Evolutionary conservation across 30 jellyfish, hydroid and myxozoan genomes (phyloP), one percentile per base, ranked within the genome.

Genomic region (Hydra vulgaris): DNA sequence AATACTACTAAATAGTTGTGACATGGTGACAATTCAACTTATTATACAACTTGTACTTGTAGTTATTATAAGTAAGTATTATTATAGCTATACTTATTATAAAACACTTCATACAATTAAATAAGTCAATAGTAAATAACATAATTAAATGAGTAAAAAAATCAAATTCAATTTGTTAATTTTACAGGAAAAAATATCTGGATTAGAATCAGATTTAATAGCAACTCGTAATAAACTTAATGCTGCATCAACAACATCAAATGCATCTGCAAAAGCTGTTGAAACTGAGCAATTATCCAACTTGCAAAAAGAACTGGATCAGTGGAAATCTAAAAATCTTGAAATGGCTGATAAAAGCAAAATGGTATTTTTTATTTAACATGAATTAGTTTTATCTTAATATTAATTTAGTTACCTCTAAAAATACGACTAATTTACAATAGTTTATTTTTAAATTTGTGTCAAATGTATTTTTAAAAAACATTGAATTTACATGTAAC

Each of bases 181-280:
- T 21, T 73, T 26, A 73, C 68, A 80, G 87, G 71, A 66, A 79
- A 80, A 80, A 74, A 22, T 80, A 12, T 40, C 74, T 61, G 68
- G 83, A 1, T 27, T 80, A 21, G 80, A 83, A 76, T 26, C 88
- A 23, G 81, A 83, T 25, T 26, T 74, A 4, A 53, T 26, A 17
- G 21, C 71, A 23, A 87, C 88, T 7, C 95, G 75, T n/a, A 68
- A 23, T 68, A 68, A 68, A 15, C 25, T 68, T 68, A 23, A 68
- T n/a, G 27, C 75, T 3, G 61, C 61, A 3, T 12, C 12, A 40
- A 40, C 61, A 3, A 40, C 61, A 40, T 5, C 61, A n/a, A n/a
- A n/a, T 40, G 8, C 12, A 40, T 8, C 26, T 1, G 16, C 75
- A 68, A 68, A 68, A 68, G 15, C 75, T 3, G 75, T 23, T 68